phyloP scores from a whole-genome alignment of 1,140 invertebrate species.

The Lepidotrigona ventralis region DNA sequence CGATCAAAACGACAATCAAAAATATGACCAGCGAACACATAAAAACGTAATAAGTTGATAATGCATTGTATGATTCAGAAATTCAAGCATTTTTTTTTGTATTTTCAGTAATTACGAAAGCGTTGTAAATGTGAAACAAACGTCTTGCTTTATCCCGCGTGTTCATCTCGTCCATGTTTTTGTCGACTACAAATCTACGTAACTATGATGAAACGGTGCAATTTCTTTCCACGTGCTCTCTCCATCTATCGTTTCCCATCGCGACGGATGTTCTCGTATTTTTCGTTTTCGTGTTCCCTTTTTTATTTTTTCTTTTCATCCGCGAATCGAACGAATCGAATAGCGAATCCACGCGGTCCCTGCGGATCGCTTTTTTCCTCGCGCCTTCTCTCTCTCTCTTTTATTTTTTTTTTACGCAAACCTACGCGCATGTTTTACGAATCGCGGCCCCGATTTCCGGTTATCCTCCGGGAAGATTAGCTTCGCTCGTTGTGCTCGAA shows the following conservation, averaged over 20 bases:
- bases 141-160: too few relatives aligned
- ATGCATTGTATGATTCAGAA: too few relatives aligned
- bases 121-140: too few relatives aligned
- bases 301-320: background rate
- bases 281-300: background rate
- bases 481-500: slow-evolving; percentile 22
- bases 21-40: too few relatives aligned
- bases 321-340: slow-evolving; percentile 37
- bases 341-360: slow-evolving; percentile 52
- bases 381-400: slow-evolving; percentile 49
- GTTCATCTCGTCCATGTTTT: too few relatives aligned
- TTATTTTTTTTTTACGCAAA: slow-evolving; percentile 39
- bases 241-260: background rate
- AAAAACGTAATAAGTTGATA: too few relatives aligned
- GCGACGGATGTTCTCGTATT: background rate
- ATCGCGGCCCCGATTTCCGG: slow-evolving; percentile 26
- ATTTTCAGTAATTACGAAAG: too few relatives aligned
- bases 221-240: background rate
- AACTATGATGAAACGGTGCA: background rate
- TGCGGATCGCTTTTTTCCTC: slow-evolving; percentile 52
- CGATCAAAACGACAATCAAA: too few relatives aligned
- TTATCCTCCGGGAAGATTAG: slow-evolving; percentile 45
- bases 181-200: background rate
- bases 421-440: background rate
- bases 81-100: too few relatives aligned